Conservation (phyloP, 2,797 vertebrate genomes). For the Darevskia mixta region DNA sequence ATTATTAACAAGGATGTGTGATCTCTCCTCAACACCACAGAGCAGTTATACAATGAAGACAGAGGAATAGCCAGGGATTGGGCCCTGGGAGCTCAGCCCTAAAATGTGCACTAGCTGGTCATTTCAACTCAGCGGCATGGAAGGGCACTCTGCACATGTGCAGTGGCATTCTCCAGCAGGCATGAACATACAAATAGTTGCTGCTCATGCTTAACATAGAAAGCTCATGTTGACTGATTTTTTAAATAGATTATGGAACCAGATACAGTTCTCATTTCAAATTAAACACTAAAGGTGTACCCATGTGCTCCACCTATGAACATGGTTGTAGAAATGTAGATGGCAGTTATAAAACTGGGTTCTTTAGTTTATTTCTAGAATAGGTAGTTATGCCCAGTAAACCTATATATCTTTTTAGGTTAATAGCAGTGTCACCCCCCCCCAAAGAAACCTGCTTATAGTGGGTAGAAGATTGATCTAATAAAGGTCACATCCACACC, state of each 20-base stretch:
- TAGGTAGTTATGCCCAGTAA: background rate
- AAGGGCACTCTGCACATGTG: background rate
- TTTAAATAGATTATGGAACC: background rate
- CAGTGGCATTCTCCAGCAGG: background rate
- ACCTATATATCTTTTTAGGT: background rate
- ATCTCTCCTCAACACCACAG: background rate
- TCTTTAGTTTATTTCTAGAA: background rate
- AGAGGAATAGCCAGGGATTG: background rate
- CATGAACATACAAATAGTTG: background rate
- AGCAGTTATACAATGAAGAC: background rate
- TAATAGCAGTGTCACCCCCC: background rate
- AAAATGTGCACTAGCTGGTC: no score
- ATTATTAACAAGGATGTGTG: background rate
- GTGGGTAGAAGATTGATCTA: background rate
- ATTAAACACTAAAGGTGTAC: background rate
- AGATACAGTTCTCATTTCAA: background rate
- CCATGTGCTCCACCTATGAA: background rate
- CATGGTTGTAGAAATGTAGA: background rate
- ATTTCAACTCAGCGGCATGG: background rate
- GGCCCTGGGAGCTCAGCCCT: background rate
- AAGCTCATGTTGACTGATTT: background rate
- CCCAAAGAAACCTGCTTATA: background rate
- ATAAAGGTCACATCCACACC: background rate
- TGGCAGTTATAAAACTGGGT: background rate
- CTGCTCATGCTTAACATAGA: background rate